These are phyloP conservation scores for Enteromius trimaculatus DNA, from an alignment of 2,797 vertebrate species.

Conservation along the genomic window DNA sequence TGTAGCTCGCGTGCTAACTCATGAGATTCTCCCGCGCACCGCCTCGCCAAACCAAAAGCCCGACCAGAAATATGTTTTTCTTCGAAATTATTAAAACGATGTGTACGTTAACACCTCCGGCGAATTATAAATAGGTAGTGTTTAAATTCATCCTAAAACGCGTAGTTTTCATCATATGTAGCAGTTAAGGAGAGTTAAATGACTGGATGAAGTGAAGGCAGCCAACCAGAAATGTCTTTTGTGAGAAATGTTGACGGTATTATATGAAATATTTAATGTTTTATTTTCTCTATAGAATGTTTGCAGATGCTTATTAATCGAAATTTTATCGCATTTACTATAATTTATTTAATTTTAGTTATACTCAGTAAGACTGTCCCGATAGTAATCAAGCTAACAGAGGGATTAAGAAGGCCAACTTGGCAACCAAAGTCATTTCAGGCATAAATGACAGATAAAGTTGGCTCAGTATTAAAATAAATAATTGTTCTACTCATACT, in stretches of 20 bases:
- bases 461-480: not conserved
- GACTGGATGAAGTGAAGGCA: not conserved
- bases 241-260: not conserved
- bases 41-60: slow-evolving; percentile 40
- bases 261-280: not conserved
- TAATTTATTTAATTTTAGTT: not conserved
- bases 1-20: slow-evolving; percentile 45
- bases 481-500: not conserved
- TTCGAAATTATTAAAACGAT: not conserved
- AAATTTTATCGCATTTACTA: not conserved
- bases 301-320: not conserved
- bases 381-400: not conserved
- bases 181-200: not conserved
- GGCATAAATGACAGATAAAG: not conserved
- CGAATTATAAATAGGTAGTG: not conserved
- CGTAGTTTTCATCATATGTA: not conserved
- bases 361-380: not conserved
- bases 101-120: not conserved
- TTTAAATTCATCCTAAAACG: not conserved
- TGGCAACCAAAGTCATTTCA: not conserved
- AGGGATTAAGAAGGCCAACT: not conserved
- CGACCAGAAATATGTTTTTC: not conserved
- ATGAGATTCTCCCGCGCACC: slow-evolving; percentile 61
- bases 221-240: not conserved
- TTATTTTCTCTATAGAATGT: not conserved